phyloP scores from a whole-genome alignment of 2,113 vertebrate genomes.

The Taxidea taxus region DNA sequence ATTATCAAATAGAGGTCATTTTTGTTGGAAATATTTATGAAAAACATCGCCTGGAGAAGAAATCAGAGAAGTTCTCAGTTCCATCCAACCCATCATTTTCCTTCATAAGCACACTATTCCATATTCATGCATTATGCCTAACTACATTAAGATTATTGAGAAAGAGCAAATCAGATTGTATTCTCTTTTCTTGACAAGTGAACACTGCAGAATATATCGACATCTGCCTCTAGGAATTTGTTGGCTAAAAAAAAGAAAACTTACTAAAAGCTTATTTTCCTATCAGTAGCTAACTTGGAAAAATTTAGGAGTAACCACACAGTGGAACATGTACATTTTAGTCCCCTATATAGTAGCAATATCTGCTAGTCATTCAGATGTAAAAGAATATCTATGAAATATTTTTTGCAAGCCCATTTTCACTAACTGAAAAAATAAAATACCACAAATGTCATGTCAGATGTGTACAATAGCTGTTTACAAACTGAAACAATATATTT shows the following conservation, averaged over 20 bases:
- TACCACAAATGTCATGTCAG: neutral
- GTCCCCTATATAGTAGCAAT: neutral
- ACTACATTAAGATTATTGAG: neutral
- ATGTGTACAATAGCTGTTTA: neutral
- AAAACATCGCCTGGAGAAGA: neutral
- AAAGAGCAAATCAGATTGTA: neutral
- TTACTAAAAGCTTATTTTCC: neutral
- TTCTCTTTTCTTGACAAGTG: conserved; percentile 16
- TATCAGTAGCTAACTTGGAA: neutral
- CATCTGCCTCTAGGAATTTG: neutral
- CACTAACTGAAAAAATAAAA: neutral
- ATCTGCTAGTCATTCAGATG: neutral
- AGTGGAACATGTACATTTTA: neutral
- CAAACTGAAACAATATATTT: neutral
- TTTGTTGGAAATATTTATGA: neutral
- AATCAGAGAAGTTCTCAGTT: neutral
- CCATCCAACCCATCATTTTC: neutral
- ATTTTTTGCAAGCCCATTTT: neutral
- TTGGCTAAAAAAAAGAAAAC: neutral
- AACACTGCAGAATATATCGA: neutral
- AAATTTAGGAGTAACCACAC: neutral
- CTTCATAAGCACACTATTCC: neutral
- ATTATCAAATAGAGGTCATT: neutral
- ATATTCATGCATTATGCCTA: neutral
- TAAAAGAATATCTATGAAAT: neutral